These are phyloP conservation scores for Melanocharis versteri DNA, from an alignment of 2,113 vertebrate genomes.

Conservation along the genomic window DNA sequence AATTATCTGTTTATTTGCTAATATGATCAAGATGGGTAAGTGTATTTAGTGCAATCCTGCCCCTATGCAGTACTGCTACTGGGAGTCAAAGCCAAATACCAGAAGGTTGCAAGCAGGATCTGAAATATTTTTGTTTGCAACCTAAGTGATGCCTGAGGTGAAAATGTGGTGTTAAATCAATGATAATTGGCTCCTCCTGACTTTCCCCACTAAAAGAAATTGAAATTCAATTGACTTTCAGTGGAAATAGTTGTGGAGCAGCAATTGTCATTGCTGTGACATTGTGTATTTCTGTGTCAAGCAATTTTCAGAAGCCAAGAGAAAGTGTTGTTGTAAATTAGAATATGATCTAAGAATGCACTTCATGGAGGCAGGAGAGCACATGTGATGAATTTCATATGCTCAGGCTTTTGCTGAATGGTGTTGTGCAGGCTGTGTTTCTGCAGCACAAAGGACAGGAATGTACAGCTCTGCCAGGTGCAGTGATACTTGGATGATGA, in stretches of 20 bases:
- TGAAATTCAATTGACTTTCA: conserved; percentile 73
- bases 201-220: conserved; percentile 65
- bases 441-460: not conserved
- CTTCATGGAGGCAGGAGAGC: not conserved
- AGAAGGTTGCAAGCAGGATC: conserved; percentile 42
- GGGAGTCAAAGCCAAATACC: not conserved
- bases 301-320: not conserved
- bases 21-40: not conserved
- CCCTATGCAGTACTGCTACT: not conserved
- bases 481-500: not conserved
- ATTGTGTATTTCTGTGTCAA: conserved; percentile 59
- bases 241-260: conserved; percentile 47
- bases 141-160: conserved; percentile 64
- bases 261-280: conserved; percentile 73
- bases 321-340: conserved; percentile 26
- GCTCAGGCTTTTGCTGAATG: not conserved
- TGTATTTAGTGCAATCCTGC: conserved; percentile 8
- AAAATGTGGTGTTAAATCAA: conserved; percentile 60
- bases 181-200: conserved; percentile 72
- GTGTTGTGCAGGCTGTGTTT: not conserved
- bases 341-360: not conserved
- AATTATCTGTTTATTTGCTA: not conserved
- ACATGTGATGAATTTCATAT: not conserved
- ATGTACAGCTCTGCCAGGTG: not conserved
- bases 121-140: conserved; percentile 65